These are phyloP conservation scores for Pycnonotus jocosus DNA, from an alignment of 2,113 vertebrate species.

Conservation along the genomic window DNA sequence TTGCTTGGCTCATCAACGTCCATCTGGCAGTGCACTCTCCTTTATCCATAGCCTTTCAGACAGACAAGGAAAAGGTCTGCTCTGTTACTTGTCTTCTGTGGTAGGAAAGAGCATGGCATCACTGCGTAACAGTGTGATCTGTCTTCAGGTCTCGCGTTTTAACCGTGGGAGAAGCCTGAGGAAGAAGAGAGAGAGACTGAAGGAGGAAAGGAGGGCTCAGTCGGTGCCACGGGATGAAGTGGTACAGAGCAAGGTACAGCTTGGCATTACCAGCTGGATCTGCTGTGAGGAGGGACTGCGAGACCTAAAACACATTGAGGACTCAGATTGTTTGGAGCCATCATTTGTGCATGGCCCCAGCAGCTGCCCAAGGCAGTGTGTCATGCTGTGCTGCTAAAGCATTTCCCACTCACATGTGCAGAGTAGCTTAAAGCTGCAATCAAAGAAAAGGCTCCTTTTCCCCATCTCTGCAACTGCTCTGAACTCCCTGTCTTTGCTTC, in stretches of 20 bases:
- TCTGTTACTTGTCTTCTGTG: neutral
- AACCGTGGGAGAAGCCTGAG: conserved; percentile 89
- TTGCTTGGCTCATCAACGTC: neutral
- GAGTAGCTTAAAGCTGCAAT: neutral
- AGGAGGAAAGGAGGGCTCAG: conserved; percentile 90
- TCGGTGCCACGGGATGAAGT: conserved; percentile 92
- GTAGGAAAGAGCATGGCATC: neutral
- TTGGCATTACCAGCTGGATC: neutral
- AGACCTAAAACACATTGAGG: neutral
- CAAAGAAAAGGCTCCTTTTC: neutral
- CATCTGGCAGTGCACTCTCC: neutral
- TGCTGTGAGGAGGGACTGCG: neutral
- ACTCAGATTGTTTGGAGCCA: neutral
- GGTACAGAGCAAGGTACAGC: conserved; percentile 79
- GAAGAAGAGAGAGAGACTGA: conserved; percentile 91
- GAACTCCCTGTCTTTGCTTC: neutral
- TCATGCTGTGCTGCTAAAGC: neutral
- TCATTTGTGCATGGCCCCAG: neutral
- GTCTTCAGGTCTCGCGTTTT: conserved; percentile 83
- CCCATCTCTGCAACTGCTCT: neutral
- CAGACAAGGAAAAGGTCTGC: neutral
- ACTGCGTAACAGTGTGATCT: conserved; percentile 35
- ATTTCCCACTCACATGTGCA: neutral
- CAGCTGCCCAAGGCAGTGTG: neutral
- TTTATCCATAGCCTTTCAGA: neutral